Base-by-base conservation (phyloP, 2,797 vertebrate species). In the Hoplostethus mediterraneus region DNA sequence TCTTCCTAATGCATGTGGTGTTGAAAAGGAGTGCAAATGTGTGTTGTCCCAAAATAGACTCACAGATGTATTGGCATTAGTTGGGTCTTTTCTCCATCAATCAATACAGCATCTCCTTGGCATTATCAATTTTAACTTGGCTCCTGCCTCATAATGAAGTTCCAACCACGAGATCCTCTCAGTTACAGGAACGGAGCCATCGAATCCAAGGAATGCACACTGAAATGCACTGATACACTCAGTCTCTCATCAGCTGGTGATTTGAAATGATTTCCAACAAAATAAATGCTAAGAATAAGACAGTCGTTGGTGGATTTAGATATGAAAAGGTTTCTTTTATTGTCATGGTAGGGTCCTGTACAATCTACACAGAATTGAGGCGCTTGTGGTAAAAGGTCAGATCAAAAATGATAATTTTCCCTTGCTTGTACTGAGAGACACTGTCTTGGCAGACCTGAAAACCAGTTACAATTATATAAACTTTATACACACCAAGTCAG, bases 271-370 rank as follows among this genome's bases (percentile, higher is more conserved):
- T 8, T n/a, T 51, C 3, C 6, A 51, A 51, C 9, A 11, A 48
- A 48, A 25, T 17, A 48, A 4, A 17, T 33, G 3, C 12, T 49
- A 55, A 55, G 10, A 55, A 12, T 40, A 31, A 3, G 38, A 12
- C 36, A 54, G 11, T 25, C 47, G 17, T 55, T n/a, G 54, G 0
- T 63, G 1, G 44, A 42, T 57, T 65, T 55, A 40, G 82, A 80
- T 87, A 77, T 81, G 88, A 92, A 94, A 90, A 91, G 83, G 78
- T 71, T 63, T 75, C 66, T 38, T 94, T 94, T 94, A 94, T 93
- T 94, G 77, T 89, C 59, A 82, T 75, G 64, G 57, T 82, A 68
- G 78, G 77, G 71, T 60, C 89, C 85, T 93, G 90, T 93, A 94
- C 90, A 94, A 86, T 89, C 65, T 82, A 84, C 79, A 82, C 67